phyloP scores from a whole-genome alignment of 1,140 invertebrate genomes.

The Nasonia giraulti region DNA sequence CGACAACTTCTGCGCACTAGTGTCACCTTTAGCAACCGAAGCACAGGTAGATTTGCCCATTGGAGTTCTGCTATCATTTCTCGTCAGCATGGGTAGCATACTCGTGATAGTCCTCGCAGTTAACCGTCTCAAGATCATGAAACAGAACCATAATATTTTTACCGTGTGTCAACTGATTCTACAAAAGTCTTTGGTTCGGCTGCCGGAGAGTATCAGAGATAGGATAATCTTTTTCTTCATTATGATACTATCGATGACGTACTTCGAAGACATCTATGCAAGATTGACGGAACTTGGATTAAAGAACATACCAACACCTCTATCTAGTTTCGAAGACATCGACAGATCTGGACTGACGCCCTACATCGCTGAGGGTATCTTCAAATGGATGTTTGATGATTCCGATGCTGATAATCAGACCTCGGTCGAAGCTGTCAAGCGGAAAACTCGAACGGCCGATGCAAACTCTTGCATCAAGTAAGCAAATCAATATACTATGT shows the following conservation, averaged over 20 bases:
- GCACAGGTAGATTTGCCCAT: neutral
- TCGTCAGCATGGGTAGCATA: neutral
- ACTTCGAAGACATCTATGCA: conserved; percentile 20
- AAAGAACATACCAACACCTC: neutral
- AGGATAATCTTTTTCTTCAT: conserved; percentile 37
- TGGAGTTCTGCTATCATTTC: neutral
- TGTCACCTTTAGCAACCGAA: neutral
- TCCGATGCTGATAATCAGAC: neutral
- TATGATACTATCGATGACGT: conserved; percentile 13
- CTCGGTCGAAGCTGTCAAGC: neutral
- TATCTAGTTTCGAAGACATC: neutral
- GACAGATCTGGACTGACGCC: neutral
- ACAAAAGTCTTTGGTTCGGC: neutral
- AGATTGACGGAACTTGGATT: neutral
- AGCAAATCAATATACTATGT: neutral
- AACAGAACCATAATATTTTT: neutral
- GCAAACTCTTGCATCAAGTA: neutral
- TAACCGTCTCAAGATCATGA: neutral
- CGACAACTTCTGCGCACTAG: conserved; percentile 2
- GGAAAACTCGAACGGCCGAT: neutral
- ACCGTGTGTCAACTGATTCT: conserved; percentile 3
- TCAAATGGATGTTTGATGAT: conserved; percentile 8
- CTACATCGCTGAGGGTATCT: neutral
- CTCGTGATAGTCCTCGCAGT: neutral
- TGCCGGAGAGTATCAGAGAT: neutral